Conservation (phyloP, 2,888 invertebrate genomes). For the Trimorus sp. region DNA sequence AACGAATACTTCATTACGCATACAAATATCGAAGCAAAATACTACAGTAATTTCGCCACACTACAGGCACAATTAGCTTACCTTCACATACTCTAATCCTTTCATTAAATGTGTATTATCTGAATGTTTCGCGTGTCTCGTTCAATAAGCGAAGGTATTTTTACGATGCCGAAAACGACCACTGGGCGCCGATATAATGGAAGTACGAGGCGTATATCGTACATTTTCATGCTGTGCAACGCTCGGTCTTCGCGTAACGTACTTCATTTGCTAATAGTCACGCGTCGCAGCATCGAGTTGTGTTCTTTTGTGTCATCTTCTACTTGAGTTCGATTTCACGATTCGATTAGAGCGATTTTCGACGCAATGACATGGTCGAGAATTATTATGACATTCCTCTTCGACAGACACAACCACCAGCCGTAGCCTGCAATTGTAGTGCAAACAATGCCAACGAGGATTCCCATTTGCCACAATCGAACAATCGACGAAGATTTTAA, state of each 20-base stretch:
- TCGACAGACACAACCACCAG: slow-evolving; percentile 25
- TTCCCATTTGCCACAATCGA: no score
- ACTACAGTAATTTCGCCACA: no score
- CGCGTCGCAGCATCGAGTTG: slow-evolving; percentile 69
- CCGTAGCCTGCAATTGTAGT: neutral
- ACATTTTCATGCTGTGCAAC: slow-evolving; percentile 74
- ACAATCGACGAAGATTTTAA: neutral
- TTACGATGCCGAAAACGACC: slow-evolving; percentile 57
- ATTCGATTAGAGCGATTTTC: slow-evolving; percentile 63
- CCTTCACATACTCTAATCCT: no score
- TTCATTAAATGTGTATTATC: slow-evolving; percentile 14
- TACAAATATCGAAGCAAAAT: no score
- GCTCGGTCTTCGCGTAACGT: slow-evolving; percentile 75
- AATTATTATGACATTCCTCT: slow-evolving; percentile 52
- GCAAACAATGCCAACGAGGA: neutral
- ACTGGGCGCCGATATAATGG: slow-evolving; percentile 56
- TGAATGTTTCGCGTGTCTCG: slow-evolving; percentile 29
- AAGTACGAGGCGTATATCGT: slow-evolving; percentile 55
- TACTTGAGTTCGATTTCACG: slow-evolving; percentile 53
- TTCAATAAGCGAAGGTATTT: slow-evolving; percentile 54
- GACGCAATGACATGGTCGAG: slow-evolving; percentile 60
- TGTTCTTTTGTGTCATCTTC: slow-evolving; percentile 61
- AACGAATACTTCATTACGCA: no score
- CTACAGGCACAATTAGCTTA: no score
- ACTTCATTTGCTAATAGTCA: slow-evolving; percentile 76